Base-by-base conservation (phyloP, 1,140 invertebrate genomes). In the Amphibalanus amphitrite region DNA sequence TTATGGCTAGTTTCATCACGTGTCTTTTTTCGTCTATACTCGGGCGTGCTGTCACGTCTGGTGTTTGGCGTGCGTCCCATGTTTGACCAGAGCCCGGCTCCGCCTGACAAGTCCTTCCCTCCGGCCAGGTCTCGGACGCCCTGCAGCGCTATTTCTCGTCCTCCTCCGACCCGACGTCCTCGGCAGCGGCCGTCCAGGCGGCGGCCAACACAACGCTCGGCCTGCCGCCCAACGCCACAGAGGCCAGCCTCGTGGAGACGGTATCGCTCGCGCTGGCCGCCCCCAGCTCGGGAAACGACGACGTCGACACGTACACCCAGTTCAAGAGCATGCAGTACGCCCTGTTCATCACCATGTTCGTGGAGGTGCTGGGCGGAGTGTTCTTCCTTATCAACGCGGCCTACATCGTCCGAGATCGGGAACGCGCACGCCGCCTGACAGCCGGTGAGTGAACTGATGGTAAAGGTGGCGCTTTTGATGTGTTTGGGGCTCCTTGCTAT, bases 381-480 rank as follows among this genome's bases (percentile, higher is more conserved):
- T 93, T 93, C 82, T 98, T 98, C 84, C 84, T 97, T 17, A 77
- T 92, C 29, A 91, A 90, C n/a, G 88, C 93, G 0, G 82, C 90
- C 65, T 92, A 90, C 77, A 89, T 98, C 71, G 83, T 92, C 69
- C 85, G 86, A 75, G 95, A 98, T 79, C 93, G 90, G 79, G 79
- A 81, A 38, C 83, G 84, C 77, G 87, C 88, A 23, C 87, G 91
- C 76, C 83, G 84, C 73, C 85, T 87, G 70, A 81, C 89, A 72
- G 82, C 86, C 74, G 76, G 76, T 76, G 47, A 59, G 47, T 13
- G 17, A 59, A 59, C 47, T 59, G 23, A 23, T 20, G 47, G 20
- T 20, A 23, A 3, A 59, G 47, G 47, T 59, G 47, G 47, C 47
- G 47, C 47, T 59, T 8, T n/a, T n/a, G n/a, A n/a, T n/a, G n/a